Percentiles rank a stretch among this genome's conserved stretches.
phyloP scores from a whole-genome alignment of 2,888 invertebrate species.

The Drosophila quinaria region DNA sequence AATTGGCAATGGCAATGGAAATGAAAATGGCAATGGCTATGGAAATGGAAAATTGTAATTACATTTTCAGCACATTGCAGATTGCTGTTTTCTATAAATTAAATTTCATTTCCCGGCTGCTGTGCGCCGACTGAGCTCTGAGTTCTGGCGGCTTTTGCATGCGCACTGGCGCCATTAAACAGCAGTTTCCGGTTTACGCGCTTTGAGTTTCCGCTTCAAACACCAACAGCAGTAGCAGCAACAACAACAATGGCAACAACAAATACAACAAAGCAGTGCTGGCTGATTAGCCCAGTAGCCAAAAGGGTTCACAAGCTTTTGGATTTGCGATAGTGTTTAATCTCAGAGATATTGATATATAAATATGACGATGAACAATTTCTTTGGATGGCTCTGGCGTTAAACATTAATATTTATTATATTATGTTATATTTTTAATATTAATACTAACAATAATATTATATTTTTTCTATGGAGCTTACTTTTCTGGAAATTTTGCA shows the following conservation, averaged over 20 bases:
- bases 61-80: constrained; percentile 77
- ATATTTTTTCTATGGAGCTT: no score
- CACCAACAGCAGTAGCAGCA: constrained; percentile 56
- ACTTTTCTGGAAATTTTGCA: no score
- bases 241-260: constrained; percentile 23
- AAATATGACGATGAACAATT: no score
- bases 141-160: constrained; percentile 60
- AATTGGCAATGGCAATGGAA: constrained; percentile 45
- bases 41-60: constrained; percentile 78
- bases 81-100: constrained; percentile 76
- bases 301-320: not conserved
- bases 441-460: no score
- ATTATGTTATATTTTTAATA: no score
- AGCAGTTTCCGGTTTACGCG: constrained; percentile 80
- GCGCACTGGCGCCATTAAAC: constrained; percentile 77
- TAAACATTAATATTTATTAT: no score
- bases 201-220: constrained; percentile 79
- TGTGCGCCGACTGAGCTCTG: constrained; percentile 21
- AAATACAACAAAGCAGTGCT: constrained; percentile 26
- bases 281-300: constrained; percentile 36
- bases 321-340: not conserved
- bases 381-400: no score
- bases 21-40: constrained; percentile 32
- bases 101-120: constrained; percentile 73
- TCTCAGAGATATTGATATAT: not conserved